Conservation (phyloP, 2,888 invertebrate species). For the Acrocyrtus sp. region DNA sequence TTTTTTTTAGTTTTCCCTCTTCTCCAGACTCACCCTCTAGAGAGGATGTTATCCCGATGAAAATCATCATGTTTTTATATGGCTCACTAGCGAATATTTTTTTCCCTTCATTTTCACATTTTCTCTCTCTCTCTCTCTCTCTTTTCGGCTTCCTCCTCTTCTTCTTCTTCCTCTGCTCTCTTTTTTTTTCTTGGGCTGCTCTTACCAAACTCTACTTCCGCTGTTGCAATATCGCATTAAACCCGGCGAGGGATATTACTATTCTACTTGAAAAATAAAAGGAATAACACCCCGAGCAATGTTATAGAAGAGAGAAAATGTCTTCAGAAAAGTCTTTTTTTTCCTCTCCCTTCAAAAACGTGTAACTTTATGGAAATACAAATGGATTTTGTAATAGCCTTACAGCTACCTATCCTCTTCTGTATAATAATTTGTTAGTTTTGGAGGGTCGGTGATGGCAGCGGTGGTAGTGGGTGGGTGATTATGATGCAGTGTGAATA, state of each 20-base stretch:
- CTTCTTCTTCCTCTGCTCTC: not conserved
- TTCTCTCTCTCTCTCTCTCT: too few species aligned
- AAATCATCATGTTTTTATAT: constrained; percentile 45
- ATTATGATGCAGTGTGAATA: constrained; percentile 40
- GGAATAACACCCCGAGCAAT: too few species aligned
- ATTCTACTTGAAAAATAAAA: too few species aligned
- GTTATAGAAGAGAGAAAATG: too few species aligned
- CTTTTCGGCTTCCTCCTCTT: too few species aligned
- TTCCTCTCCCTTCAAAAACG: too few species aligned
- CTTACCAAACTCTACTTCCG: too few species aligned
- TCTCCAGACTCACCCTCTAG: constrained; percentile 28
- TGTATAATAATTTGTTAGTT: constrained; percentile 47
- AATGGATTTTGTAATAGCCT: constrained; percentile 45
- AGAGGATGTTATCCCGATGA: constrained; percentile 48
- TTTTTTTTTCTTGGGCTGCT: not conserved
- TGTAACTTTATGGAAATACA: constrained; percentile 47
- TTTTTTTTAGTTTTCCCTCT: constrained; percentile 2
- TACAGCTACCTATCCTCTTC: too few species aligned
- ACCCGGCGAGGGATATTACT: too few species aligned
- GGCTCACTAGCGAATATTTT: constrained; percentile 32
- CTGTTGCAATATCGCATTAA: too few species aligned
- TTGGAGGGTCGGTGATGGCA: constrained; percentile 34
- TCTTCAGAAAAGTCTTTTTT: too few species aligned
- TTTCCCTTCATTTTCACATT: constrained; percentile 36
- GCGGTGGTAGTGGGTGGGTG: too few species aligned